These are phyloP conservation scores for Stegodyphus dumicola DNA, from an alignment of 1,140 invertebrate species.

Conservation along the genomic window DNA sequence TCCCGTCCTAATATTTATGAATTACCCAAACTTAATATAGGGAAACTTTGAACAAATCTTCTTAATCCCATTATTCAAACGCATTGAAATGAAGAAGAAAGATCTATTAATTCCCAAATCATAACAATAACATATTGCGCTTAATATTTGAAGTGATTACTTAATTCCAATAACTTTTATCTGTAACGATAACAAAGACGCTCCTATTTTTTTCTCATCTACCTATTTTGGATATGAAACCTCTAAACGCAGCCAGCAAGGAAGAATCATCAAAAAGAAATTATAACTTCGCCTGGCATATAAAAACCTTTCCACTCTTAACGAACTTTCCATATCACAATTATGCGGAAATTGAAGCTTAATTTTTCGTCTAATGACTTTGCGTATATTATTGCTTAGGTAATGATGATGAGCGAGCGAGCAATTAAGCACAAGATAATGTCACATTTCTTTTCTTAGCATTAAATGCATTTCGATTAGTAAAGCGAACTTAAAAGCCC, in stretches of 20 bases:
- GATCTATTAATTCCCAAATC: too few species aligned
- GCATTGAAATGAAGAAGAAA: too few species aligned
- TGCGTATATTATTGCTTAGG: slow-evolving; percentile 32
- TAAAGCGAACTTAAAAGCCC: not conserved
- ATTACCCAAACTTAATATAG: too few species aligned
- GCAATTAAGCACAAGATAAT: slow-evolving; percentile 27
- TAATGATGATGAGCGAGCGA: slow-evolving; percentile 38
- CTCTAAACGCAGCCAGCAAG: not conserved
- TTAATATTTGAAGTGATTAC: too few species aligned
- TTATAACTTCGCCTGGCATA: slow-evolving; percentile 12
- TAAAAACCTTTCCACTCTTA: slow-evolving; percentile 30
- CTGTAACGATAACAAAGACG: too few species aligned
- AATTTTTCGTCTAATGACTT: slow-evolving; percentile 49
- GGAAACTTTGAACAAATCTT: too few species aligned
- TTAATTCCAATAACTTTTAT: too few species aligned
- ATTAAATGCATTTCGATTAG: slow-evolving; percentile 28
- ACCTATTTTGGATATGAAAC: too few species aligned
- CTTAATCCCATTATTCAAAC: too few species aligned
- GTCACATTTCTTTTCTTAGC: not conserved
- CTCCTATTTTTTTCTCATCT: too few species aligned
- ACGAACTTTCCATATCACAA: slow-evolving; percentile 46
- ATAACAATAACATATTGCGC: too few species aligned
- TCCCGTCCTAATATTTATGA: too few species aligned
- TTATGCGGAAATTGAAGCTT: slow-evolving; percentile 45
- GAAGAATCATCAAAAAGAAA: slow-evolving; percentile 30